Percentiles rank a stretch among this genome's conserved stretches.
Conservation (phyloP, 2,888 invertebrate genomes). For the Dynastes maya region DNA sequence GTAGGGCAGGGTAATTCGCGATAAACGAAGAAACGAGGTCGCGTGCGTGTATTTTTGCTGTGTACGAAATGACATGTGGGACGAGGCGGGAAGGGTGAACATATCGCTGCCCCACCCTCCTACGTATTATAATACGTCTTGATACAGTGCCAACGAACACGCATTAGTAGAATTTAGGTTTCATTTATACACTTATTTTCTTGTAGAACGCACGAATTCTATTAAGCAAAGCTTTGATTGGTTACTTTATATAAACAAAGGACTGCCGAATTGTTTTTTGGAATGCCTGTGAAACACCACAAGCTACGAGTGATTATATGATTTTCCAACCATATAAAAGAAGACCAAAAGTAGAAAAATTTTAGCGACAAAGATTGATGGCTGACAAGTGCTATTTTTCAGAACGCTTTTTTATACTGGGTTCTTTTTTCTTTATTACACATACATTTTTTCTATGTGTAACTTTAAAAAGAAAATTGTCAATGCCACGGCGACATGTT, state of each 20-base stretch:
- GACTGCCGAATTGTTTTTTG: too few species aligned
- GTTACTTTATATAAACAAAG: neutral
- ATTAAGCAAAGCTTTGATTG: conserved; percentile 5
- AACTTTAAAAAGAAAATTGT: too few species aligned
- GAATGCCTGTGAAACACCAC: too few species aligned
- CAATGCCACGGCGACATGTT: too few species aligned
- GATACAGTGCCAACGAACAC: conserved; percentile 34
- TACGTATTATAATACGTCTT: conserved; percentile 20
- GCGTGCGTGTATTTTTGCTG: conserved; percentile 36
- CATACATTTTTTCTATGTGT: too few species aligned
- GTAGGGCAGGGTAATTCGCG: conserved; percentile 5
- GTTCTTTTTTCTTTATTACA: too few species aligned
- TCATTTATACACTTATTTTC: conserved; percentile 4
- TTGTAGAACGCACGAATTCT: conserved; percentile 13
- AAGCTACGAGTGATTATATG: too few species aligned
- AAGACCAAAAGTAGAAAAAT: too few species aligned
- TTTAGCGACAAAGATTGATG: too few species aligned
- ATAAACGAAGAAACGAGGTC: conserved; percentile 38
- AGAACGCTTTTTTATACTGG: too few species aligned
- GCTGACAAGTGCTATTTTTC: too few species aligned
- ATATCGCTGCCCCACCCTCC: conserved; percentile 38
- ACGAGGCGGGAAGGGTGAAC: conserved; percentile 15
- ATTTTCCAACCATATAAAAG: too few species aligned
- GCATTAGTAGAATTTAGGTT: conserved; percentile 29
- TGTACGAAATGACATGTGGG: conserved; percentile 14